Evolutionary conservation across 2,113 vertebrate genomes (phyloP).

Genomic region (Genyomyrus donnyi): DNA sequence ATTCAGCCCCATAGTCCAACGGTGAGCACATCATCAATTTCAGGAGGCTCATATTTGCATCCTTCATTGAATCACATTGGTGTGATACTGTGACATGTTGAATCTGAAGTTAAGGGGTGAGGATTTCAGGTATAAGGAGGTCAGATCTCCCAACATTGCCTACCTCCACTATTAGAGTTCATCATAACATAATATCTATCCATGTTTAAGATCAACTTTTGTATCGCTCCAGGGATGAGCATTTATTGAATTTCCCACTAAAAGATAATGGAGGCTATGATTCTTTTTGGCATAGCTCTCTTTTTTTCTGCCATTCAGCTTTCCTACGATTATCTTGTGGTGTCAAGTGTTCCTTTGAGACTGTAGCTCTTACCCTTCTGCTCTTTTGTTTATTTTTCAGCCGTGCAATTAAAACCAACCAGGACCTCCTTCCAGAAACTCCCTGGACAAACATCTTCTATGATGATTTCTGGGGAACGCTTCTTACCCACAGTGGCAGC

Average conservation of each 20-base stretch:
- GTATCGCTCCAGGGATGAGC: background rate
- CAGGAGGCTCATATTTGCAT: background rate
- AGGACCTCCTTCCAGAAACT: constrained; percentile 87
- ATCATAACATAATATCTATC: background rate
- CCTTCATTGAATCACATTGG: background rate
- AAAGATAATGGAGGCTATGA: background rate
- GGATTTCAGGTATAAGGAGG: background rate
- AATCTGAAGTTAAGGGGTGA: background rate
- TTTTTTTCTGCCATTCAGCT: background rate
- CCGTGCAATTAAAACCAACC: constrained; percentile 97
- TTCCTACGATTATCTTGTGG: background rate
- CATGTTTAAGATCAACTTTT: background rate
- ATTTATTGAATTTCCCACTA: background rate
- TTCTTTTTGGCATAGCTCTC: background rate
- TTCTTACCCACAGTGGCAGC: constrained; percentile 93
- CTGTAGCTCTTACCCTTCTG: background rate
- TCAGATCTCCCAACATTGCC: background rate
- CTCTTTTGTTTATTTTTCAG: constrained; percentile 49
- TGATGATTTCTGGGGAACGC: constrained; percentile 94
- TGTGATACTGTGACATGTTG: background rate
- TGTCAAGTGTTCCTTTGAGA: background rate
- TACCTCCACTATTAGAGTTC: background rate
- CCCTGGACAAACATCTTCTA: constrained; percentile 91
- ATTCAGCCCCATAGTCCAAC: background rate
- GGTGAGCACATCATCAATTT: background rate